A percentile compares a stretch with the other conserved stretches of the same genome.
Evolutionary conservation across 2,797 vertebrate genomes (phyloP).

Genomic region (Neomorphus geoffroyi): DNA sequence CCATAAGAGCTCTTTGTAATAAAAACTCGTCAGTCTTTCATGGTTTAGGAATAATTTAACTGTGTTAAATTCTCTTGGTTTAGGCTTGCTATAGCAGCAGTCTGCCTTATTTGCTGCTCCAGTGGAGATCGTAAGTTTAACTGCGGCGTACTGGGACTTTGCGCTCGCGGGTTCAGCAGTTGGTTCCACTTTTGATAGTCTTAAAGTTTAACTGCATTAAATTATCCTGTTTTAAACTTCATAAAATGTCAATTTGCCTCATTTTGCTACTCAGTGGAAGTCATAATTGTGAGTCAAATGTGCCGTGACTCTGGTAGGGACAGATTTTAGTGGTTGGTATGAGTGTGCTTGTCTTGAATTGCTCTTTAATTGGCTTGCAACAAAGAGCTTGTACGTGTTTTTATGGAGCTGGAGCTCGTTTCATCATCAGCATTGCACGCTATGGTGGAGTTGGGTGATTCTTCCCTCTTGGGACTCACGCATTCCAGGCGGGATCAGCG

Average conservation of each 20-base stretch:
- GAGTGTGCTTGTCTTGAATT: accelerated
- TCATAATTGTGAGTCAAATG: not conserved
- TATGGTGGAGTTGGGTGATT: accelerated
- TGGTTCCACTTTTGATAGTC: not conserved
- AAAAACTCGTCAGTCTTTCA: not conserved
- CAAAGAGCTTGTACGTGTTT: accelerated
- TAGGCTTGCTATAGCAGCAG: not conserved
- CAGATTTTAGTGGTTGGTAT: accelerated
- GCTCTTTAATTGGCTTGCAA: not conserved
- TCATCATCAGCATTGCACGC: too few relatives aligned
- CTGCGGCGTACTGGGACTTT: not conserved
- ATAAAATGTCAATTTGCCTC: not conserved
- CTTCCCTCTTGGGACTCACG: accelerated
- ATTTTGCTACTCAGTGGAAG: not conserved
- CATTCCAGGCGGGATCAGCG: accelerated
- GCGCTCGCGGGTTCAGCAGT: not conserved
- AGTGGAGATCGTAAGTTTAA: not conserved
- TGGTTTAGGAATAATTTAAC: not conserved
- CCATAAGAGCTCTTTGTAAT: not conserved
- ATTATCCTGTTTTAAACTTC: not conserved
- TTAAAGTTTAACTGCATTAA: not conserved
- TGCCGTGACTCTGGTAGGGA: accelerated
- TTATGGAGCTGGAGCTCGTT: not conserved
- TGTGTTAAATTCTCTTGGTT: not conserved
- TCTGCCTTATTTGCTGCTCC: not conserved